These are phyloP conservation scores for Dryobota labecula DNA, from an alignment of 2,888 invertebrate species.

Conservation along the genomic window DNA sequence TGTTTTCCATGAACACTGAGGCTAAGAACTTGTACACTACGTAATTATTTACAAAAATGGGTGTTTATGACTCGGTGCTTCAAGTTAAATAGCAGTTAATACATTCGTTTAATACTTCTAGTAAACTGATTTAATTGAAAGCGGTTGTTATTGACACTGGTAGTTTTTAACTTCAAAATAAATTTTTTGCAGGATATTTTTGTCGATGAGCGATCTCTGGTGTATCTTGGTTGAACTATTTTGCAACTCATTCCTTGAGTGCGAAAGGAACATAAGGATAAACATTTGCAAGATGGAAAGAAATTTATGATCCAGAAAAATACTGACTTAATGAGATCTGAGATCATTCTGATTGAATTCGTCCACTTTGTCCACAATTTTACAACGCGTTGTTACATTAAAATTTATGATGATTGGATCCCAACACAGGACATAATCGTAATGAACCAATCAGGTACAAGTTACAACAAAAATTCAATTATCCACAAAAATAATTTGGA, in stretches of 20 bases:
- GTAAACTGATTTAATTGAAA: slow-evolving; percentile 29
- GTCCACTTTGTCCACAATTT: slow-evolving; percentile 8
- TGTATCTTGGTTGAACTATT: neutral
- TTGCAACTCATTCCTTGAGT: neutral
- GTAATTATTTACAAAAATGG: slow-evolving; percentile 55
- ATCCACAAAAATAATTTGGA: slow-evolving; percentile 54
- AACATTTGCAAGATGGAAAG: neutral
- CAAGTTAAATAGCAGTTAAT: slow-evolving; percentile 33
- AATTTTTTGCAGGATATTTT: neutral
- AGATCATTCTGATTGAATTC: slow-evolving; percentile 15
- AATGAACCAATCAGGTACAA: slow-evolving; percentile 52
- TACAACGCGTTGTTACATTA: slow-evolving; percentile 33
- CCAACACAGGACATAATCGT: slow-evolving; percentile 41
- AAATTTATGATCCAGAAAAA: neutral
- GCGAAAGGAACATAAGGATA: neutral
- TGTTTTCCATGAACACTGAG: slow-evolving; percentile 58
- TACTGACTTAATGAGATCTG: neutral
- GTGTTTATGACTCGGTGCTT: slow-evolving; percentile 24
- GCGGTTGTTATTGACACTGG: slow-evolving; percentile 3
- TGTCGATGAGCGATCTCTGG: neutral
- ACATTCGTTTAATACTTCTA: slow-evolving; percentile 31
- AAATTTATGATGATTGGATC: slow-evolving; percentile 47
- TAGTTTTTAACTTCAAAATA: neutral
- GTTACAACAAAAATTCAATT: slow-evolving; percentile 57
- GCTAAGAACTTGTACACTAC: slow-evolving; percentile 32